Evolutionary conservation across 2,113 vertebrate genomes (phyloP).

Genomic region (Mobula hypostoma): DNA sequence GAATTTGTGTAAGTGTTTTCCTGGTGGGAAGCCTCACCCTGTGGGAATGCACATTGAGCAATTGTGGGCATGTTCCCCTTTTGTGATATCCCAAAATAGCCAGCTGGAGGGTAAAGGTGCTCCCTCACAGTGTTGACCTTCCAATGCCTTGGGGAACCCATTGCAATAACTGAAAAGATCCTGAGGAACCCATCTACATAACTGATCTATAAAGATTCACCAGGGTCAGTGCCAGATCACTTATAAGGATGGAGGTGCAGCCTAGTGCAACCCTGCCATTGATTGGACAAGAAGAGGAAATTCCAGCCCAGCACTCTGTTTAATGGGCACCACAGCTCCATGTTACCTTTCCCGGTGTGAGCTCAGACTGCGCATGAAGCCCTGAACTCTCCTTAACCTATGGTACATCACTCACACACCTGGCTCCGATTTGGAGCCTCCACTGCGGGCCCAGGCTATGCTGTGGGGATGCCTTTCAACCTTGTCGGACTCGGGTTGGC

Average conservation of each 20-base stretch:
- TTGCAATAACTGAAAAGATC: background rate
- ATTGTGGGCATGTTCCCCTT: background rate
- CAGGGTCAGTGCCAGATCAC: background rate
- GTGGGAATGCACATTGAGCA: background rate
- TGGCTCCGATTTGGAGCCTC: conserved; percentile 80
- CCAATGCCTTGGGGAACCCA: background rate
- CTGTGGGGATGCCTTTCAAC: conserved; percentile 67
- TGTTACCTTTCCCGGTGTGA: background rate
- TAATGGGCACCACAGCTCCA: background rate
- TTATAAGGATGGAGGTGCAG: background rate
- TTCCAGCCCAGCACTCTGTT: background rate
- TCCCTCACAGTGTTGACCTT: background rate
- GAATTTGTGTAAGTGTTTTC: background rate
- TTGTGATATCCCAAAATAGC: background rate
- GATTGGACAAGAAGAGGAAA: background rate
- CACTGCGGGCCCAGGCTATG: conserved; percentile 70
- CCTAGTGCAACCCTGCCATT: background rate
- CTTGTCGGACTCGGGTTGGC: conserved; percentile 92
- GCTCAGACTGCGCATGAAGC: background rate
- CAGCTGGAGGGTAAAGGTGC: background rate
- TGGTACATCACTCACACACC: conserved; percentile 51
- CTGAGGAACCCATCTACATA: background rate
- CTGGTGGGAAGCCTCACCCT: background rate
- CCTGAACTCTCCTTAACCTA: conserved; percentile 34
- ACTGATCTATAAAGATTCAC: background rate